Evolutionary conservation across 2,797 vertebrate species (phyloP), one percentile per base, ranked within the genome.

Genomic region (Linurgus olivaceus): DNA sequence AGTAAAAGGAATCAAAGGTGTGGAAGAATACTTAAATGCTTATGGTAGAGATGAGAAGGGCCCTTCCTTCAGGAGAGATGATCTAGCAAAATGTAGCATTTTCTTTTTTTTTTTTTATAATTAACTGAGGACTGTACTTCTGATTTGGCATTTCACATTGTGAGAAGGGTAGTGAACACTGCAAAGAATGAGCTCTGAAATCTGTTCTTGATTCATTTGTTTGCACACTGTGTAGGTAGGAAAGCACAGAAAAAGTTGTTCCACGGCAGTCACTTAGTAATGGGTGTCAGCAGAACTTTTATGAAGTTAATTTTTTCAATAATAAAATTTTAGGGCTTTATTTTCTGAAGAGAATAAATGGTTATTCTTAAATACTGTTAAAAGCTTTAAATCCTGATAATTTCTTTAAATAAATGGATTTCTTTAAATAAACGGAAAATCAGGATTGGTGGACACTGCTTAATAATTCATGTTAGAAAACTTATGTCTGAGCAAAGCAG

Each of bases 191-290:
- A 33, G n/a, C 26, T 91, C 19, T 74, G 40, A 71, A 71, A 44
- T 67, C 9, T 61, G 4, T 37, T 57, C 26, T 35, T 61, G 24
- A 52, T 2, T 5, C 16, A 19, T 23, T 24, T 25, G 9, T 58
- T 76, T 57, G 51, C 47, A 63, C 17, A 7, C 11, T 26, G 24
- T 10, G 25, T 35, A 44, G 24, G 50, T 9, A 26, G 12, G 29
- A 76, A 70, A 86, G 73, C n/a, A 31, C 24, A 54, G 48, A 1
- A 1, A 0, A 28, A 66, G 38, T 29, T 68, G 15, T 52, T 59
- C 37, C 18, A 3, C 0, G 0, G 31, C 59, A 58, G 44, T 35
- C 10, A 20, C 31, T 79, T 61, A 0, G 1, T 37, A 79, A 23
- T 7, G 29, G 38, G 47, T 19, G 11, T 25, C 61, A 58, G 33